Evolutionary conservation across 2,113 vertebrate genomes (phyloP).

Genomic region (Castor canadensis): DNA sequence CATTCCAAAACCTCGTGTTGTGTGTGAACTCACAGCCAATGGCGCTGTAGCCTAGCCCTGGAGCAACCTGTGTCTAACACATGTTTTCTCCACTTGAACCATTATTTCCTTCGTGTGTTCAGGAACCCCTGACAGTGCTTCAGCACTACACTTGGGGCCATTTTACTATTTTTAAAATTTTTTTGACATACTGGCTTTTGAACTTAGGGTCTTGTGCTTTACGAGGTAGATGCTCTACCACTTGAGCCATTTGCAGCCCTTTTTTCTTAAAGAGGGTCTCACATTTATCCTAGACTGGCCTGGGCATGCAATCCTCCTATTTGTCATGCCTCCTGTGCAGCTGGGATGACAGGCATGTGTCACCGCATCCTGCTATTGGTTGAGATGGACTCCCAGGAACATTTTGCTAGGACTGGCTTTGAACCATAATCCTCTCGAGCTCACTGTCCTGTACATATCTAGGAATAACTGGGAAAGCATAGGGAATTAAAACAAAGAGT

Average conservation of each 20-base stretch:
- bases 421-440: no score
- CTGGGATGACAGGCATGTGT: neutral
- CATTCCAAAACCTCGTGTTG: neutral
- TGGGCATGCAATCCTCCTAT: no score
- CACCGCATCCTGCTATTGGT: no score
- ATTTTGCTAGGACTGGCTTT: no score
- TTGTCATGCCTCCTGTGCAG: neutral
- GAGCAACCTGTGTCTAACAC: neutral
- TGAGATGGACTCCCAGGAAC: no score
- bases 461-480: fast-evolving
- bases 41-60: neutral
- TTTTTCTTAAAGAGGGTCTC: no score
- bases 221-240: no score
- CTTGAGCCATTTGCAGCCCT: no score
- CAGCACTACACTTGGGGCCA: fast-evolving
- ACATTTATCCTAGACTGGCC: no score
- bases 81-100: neutral
- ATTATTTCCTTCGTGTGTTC: fast-evolving
- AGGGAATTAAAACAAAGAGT: neutral
- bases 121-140: neutral
- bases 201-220: no score
- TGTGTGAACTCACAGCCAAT: neutral
- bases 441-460: neutral
- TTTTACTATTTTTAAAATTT: no score
- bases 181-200: no score